Base-by-base conservation (phyloP, 2,113 vertebrate genomes). In the Nerophis ophidion region DNA sequence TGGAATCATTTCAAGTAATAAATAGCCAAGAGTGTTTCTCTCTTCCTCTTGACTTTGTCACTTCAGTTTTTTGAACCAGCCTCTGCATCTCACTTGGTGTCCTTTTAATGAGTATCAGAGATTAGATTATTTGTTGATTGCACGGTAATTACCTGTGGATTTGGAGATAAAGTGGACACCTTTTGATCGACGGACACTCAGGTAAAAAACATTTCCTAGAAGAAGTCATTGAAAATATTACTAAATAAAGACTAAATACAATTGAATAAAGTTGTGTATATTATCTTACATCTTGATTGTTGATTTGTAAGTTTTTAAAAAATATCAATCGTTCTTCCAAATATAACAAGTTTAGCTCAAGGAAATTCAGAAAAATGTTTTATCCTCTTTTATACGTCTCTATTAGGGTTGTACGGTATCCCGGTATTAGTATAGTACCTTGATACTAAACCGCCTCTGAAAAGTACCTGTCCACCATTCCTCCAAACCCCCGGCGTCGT, bases 41-140 rank as follows among this genome's bases (percentile, higher is more conserved):
- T 49, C 56, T 48, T 15, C 26, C 14, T 36, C 35, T 38, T 62
- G 57, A 63, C 60, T 71, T 65, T 62, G 64, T 34, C 53, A 50
- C 42, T 34, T 62, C 44, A 40, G 59, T 14, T 61, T 71, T 58
- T 49, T n/a, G n/a, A n/a, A n/a, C n/a, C n/a, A n/a, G n/a, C 48
- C n/a, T 42, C 33, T 38, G 19, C 8, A 35, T 71, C 26, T 69
- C 66, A 70, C 58, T 49, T 63, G 49, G 48, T 69, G 50, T 71
- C 74, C 66, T 73, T 26, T 65, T 65, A 66, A 72, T 53, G 46
- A 46, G 67, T 60, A 64, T 66, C 59, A 76, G 45, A 76, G 81
- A 86, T 88, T 84, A 73, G 81, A 82, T 85, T 84, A 82, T 85
- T 82, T 75, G 44, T 35, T 70, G 74, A 88, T 86, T 75, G 68